Evolutionary conservation across 1,140 invertebrate genomes (phyloP).

Genomic region (Fopius arisanus): DNA sequence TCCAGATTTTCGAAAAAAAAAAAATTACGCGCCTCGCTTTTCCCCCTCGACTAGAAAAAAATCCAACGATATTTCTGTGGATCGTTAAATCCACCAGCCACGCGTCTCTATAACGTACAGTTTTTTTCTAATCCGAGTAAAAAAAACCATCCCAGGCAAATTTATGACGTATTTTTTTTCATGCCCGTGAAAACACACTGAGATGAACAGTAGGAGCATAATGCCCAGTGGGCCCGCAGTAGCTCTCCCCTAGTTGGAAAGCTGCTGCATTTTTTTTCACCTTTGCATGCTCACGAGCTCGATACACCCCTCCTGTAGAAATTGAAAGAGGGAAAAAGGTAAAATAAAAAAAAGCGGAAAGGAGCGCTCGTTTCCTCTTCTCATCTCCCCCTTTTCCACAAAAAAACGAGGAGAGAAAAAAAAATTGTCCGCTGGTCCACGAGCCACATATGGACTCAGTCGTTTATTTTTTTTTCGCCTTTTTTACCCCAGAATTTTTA

Average conservation of each 20-base stretch:
- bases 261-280: conserved; percentile 31
- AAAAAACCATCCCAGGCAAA: conserved; percentile 18
- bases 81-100: conserved; percentile 23
- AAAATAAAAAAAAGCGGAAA: conserved; percentile 45
- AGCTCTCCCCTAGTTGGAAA: conserved; percentile 36
- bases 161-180: conserved; percentile 48
- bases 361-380: conserved; percentile 48
- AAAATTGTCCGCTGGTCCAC: conserved; percentile 50
- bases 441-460: conserved; percentile 49
- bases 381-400: conserved; percentile 25
- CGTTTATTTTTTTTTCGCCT: conserved; percentile 46
- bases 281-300: conserved; percentile 13
- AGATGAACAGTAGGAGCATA: conserved; percentile 22
- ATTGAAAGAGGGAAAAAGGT: conserved; percentile 26
- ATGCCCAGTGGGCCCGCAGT: conserved; percentile 36
- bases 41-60: conserved; percentile 18
- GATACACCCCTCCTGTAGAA: conserved; percentile 38
- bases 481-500: conserved; percentile 31
- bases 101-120: conserved; percentile 34
- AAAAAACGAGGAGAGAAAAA: conserved; percentile 27
- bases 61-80: conserved; percentile 19
- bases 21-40: background rate
- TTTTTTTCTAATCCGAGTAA: conserved; percentile 43
- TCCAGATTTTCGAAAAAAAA: background rate
- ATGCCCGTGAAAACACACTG: conserved; percentile 44